Base-by-base conservation (phyloP, 1,140 invertebrate species). In the Listronotus bonariensis region DNA sequence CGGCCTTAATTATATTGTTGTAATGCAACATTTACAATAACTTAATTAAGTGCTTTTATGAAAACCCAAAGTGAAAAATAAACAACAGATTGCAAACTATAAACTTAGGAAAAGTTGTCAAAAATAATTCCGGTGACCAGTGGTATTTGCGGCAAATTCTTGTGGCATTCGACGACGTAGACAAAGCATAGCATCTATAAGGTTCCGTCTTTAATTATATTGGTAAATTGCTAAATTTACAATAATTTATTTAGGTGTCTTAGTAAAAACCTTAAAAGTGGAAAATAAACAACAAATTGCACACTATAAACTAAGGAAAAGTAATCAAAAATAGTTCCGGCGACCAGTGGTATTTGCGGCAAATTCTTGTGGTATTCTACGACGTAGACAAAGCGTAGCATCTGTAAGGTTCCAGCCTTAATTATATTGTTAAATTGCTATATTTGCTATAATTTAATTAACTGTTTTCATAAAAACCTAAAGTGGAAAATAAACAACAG, bases 271-370 rank as follows among this genome's bases (percentile, higher is more conserved):
- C n/a, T n/a, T n/a, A n/a, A n/a, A n/a, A n/a, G n/a, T n/a, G n/a
- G n/a, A n/a, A n/a, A n/a, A n/a, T n/a, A n/a, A n/a, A n/a, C n/a
- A n/a, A n/a, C n/a, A n/a, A n/a, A n/a, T n/a, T n/a, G n/a, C n/a
- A n/a, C n/a, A n/a, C n/a, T n/a, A n/a, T n/a, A n/a, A 48, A 48
- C 45, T 48, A 18, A 55, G 36, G 26, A 52, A 46, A 65, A 61
- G 52, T 69, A 69, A 69, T 69, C 57, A 69, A 58, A 69, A 66
- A 52, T 66, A 66, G 66, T 69, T 63, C 61, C 20, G 51, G 57
- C 43, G 58, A 55, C 66, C 32, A 26, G 18, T 48, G 45, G 45
- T 17, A 48, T 48, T 18, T 6, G 45, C 36, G 32, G 60, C 48
- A 48, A 62, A 65, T 65, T 65, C 62, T 61, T 17, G 57, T 51